Evolutionary conservation across 2,888 invertebrate genomes (phyloP), one percentile per base, ranked within the genome.

Genomic region (Parapristionchus giblindavisi): DNA sequence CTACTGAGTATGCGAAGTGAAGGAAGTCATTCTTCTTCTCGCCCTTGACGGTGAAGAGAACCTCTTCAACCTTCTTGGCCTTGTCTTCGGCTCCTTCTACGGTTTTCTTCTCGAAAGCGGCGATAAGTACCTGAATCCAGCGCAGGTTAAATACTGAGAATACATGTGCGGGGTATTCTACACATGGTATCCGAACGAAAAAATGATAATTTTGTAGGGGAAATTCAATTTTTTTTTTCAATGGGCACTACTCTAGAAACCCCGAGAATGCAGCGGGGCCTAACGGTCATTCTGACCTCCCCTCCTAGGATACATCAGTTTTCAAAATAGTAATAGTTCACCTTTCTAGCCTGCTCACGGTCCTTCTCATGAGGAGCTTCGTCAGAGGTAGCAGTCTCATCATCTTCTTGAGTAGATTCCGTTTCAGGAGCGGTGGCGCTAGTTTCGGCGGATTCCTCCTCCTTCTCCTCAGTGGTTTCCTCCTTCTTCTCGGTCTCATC

Each of bases 61-160:
- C n/a, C 66, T 66, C 66, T 51, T 66, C 66, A 11, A 51, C 51
- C 21, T 27, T 11, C 48, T 51, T 66, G 32, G 66, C 27, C 51
- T 51, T 66, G 27, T 43, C 66, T 29, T 66, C 66, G 51, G 66
- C 66, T 27, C n/a, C 34, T 6, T 36, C 48, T 24, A 66, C 43
- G n/a, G 27, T 51, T 51, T 66, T 66, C 66, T 66, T 51, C 3
- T 32, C 48, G 34, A 51, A 66, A 8, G 48, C 66, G 17, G 48
- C 24, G 24, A 11, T 56, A 8, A 56, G 56, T 11, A 14, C 48
- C n/a, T n/a, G n/a, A n/a, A n/a, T n/a, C n/a, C n/a, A n/a, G n/a
- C n/a, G n/a, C n/a, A n/a, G n/a, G n/a, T n/a, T n/a, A n/a, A n/a
- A n/a, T n/a, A n/a, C n/a, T n/a, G n/a, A n/a, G n/a, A n/a, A n/a